phyloP scores from a whole-genome alignment of 2,113 vertebrate species.

The Urocolius indicus region DNA sequence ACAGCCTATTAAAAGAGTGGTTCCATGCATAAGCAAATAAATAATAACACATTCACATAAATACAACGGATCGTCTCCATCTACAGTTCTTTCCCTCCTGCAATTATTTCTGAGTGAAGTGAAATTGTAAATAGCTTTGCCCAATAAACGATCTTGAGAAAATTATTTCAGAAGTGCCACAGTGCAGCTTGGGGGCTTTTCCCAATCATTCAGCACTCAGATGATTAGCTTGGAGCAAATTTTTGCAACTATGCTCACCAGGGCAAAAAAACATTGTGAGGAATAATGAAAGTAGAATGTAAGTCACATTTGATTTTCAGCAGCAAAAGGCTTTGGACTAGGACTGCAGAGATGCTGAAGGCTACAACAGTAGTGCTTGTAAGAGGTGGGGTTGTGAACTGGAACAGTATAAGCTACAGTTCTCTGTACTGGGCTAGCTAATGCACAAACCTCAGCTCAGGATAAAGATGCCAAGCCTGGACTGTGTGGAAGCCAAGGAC shows the following conservation, averaged over 20 bases:
- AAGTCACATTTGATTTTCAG: conserved; percentile 52
- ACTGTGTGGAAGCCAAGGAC: background rate
- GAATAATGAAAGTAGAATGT: conserved; percentile 23
- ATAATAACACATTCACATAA: conserved; percentile 37
- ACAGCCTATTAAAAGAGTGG: background rate
- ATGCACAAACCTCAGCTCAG: background rate
- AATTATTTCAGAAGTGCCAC: conserved; percentile 38
- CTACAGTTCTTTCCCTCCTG: conserved; percentile 2
- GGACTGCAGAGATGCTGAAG: conserved; percentile 28
- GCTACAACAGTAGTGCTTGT: conserved; percentile 1
- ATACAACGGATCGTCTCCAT: conserved; percentile 34
- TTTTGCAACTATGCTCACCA: conserved; percentile 49
- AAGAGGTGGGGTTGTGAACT: conserved; percentile 1
- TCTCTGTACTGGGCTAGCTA: background rate
- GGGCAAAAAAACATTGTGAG: conserved; percentile 54
- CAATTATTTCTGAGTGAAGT: conserved; percentile 61
- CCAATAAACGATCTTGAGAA: conserved; percentile 44
- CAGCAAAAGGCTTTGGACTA: conserved; percentile 26
- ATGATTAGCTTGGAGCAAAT: conserved; percentile 53
- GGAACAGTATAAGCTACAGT: conserved; percentile 5
- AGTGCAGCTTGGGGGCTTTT: background rate
- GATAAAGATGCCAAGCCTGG: background rate
- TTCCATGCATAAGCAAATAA: conserved; percentile 47
- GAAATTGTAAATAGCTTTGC: conserved; percentile 66
- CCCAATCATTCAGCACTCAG: conserved; percentile 14